Evolutionary conservation across 2,888 invertebrate genomes (phyloP).

Genomic region (Zelleria hepariella): DNA sequence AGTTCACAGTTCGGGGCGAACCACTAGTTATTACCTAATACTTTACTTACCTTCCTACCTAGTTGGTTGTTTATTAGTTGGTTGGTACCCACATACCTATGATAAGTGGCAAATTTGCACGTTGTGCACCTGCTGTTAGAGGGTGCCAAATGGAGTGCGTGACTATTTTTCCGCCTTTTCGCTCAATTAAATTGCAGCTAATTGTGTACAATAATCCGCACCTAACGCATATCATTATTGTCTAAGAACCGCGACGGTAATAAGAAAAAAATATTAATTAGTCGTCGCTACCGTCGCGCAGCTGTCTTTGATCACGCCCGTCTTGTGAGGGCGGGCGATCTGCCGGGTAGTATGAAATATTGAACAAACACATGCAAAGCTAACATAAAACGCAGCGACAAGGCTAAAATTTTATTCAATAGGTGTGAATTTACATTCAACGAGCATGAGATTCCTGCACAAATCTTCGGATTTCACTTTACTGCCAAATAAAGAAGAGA

Average conservation of each 20-base stretch:
- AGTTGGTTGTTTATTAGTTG: too few relatives aligned
- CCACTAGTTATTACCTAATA: too few relatives aligned
- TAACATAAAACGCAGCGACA: background rate
- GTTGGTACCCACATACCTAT: too few relatives aligned
- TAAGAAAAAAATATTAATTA: constrained; percentile 2
- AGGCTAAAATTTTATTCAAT: background rate
- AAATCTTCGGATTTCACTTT: background rate
- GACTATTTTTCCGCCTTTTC: constrained; percentile 11
- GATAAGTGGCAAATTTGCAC: too few relatives aligned
- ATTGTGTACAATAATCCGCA: constrained; percentile 19
- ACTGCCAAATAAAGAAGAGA: background rate
- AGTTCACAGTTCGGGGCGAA: too few relatives aligned
- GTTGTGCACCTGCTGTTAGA: background rate
- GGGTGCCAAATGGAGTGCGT: background rate
- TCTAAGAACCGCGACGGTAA: constrained; percentile 4
- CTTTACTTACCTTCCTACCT: too few relatives aligned
- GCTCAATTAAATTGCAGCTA: constrained; percentile 14
- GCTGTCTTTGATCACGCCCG: constrained; percentile 1
- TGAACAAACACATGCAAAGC: background rate
- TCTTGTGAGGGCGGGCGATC: background rate
- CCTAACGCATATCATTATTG: constrained; percentile 10
- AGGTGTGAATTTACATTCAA: background rate
- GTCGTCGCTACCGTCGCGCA: background rate
- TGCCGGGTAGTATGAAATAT: background rate
- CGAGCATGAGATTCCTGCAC: background rate